Evolutionary conservation across 2,888 invertebrate genomes (phyloP).

Genomic region (Frankliniella fusca): DNA sequence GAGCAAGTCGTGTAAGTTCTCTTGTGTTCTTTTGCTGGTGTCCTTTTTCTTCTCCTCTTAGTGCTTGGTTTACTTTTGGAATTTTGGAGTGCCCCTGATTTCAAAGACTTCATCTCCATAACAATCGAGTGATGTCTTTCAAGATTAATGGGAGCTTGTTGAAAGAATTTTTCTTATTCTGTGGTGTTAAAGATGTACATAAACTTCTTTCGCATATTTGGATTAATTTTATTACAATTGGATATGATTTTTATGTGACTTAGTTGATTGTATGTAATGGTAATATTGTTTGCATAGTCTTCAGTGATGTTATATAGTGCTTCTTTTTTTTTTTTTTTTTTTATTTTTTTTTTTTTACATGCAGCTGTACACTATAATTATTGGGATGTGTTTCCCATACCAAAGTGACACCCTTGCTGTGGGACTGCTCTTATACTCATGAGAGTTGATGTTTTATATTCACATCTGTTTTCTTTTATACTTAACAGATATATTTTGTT

Average conservation of each 20-base stretch:
- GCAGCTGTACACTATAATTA: not conserved
- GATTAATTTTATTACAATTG: constrained; percentile 18
- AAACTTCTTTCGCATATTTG: not conserved
- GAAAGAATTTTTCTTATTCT: not conserved
- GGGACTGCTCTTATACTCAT: constrained; percentile 11
- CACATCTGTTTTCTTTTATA: constrained; percentile 7
- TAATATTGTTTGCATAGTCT: constrained; percentile 4
- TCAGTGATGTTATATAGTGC: constrained; percentile 4
- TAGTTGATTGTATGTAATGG: constrained; percentile 16
- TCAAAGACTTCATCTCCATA: not conserved
- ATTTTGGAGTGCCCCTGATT: not conserved
- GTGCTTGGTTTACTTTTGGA: constrained; percentile 10
- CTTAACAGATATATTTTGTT: constrained; percentile 16
- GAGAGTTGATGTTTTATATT: not conserved
- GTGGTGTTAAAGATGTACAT: constrained; percentile 3
- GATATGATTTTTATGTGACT: constrained; percentile 23
- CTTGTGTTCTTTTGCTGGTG: too few relatives aligned
- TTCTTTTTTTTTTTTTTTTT: not conserved
- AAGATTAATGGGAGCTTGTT: not conserved
- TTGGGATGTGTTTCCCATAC: not conserved
- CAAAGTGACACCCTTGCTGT: not conserved
- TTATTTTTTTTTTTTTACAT: not conserved
- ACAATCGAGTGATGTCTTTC: not conserved
- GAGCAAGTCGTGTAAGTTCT: too few relatives aligned
- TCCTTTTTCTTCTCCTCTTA: too few relatives aligned